These are phyloP conservation scores for Aphodius granarius DNA, from an alignment of 2,888 invertebrate species.

Conservation along the genomic window DNA sequence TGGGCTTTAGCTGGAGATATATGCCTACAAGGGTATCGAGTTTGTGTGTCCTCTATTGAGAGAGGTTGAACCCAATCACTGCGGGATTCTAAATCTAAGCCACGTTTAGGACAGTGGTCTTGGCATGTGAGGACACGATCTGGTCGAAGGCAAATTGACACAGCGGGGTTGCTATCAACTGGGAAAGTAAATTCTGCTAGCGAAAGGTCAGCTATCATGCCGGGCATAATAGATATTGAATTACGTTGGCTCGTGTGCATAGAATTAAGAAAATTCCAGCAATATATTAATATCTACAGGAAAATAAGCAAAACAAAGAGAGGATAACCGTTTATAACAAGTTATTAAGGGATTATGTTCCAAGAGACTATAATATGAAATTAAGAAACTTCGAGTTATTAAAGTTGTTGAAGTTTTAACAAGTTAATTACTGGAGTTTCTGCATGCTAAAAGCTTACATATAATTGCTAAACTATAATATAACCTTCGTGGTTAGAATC, in stretches of 20 bases:
- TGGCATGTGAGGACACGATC: not conserved
- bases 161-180: not conserved
- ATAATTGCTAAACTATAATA: too few relatives aligned
- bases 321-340: not conserved
- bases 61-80: not conserved
- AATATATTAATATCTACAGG: not conserved
- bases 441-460: too few relatives aligned
- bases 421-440: too few relatives aligned
- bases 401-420: too few relatives aligned
- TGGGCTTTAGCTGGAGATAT: not conserved
- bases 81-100: not conserved
- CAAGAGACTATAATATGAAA: too few relatives aligned
- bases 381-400: too few relatives aligned
- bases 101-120: not conserved
- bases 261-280: not conserved
- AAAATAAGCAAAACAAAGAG: too few relatives aligned
- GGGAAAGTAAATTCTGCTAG: not conserved
- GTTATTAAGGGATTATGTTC: too few relatives aligned
- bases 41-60: not conserved
- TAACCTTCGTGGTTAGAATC: too few relatives aligned
- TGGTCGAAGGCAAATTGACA: not conserved
- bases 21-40: not conserved
- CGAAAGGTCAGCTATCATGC: not conserved
- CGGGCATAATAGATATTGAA: not conserved
- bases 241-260: not conserved